phyloP scores from a whole-genome alignment of 1,140 invertebrate species.

The Parasteatoda tepidariorum region DNA sequence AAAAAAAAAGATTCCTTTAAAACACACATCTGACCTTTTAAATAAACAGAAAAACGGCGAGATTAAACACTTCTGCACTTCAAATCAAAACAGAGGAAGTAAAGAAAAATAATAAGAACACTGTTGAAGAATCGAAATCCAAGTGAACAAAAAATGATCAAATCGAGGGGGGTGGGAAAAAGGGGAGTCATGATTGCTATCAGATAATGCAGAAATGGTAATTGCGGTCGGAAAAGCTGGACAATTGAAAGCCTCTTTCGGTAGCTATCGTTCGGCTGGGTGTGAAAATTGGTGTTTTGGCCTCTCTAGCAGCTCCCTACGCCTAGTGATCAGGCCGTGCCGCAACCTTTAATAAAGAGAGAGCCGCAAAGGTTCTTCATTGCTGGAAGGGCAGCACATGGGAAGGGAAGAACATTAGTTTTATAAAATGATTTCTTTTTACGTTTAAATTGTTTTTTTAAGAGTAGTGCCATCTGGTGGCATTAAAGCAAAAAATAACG shows the following conservation, averaged over 20 bases:
- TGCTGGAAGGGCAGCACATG: too few species aligned
- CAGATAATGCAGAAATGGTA: constrained; percentile 39
- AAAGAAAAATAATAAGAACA: too few species aligned
- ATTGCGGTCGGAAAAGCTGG: constrained; percentile 31
- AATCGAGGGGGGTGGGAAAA: too few species aligned
- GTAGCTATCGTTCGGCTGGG: constrained; percentile 52
- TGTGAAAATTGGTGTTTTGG: constrained; percentile 59
- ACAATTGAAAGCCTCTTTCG: constrained; percentile 54
- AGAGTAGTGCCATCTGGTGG: too few species aligned
- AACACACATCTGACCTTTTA: too few species aligned
- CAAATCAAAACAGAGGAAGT: too few species aligned
- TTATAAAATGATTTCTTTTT: too few species aligned
- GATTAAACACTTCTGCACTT: too few species aligned
- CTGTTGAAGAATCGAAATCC: background rate
- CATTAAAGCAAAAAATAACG: too few species aligned
- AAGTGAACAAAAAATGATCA: background rate
- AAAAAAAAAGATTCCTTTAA: too few species aligned
- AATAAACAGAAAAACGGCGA: too few species aligned
- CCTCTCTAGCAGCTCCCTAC: background rate
- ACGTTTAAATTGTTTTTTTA: too few species aligned
- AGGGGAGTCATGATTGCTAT: background rate
- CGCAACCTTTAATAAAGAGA: constrained; percentile 47
- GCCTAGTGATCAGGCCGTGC: constrained; percentile 29
- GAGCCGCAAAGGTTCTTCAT: constrained; percentile 27
- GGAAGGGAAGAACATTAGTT: background rate